A percentile compares a stretch with the other conserved stretches of the same genome.
Conservation (phyloP, 64 coral and sea anemone species). For the Acropora tenuis region DNA sequence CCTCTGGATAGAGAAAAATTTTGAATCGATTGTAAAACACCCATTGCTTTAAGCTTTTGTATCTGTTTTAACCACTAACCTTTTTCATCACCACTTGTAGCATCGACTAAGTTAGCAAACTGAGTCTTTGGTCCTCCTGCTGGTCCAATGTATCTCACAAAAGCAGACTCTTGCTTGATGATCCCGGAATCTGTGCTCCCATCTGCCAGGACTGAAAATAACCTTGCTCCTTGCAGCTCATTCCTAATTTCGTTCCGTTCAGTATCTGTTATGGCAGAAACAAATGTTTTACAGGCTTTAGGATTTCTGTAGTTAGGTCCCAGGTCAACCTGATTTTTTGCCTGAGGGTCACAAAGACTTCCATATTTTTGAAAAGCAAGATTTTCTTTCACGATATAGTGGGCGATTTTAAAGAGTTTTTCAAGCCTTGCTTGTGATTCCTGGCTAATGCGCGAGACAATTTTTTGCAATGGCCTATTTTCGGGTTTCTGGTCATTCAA, state of each 20-base stretch:
- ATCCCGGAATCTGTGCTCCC: constrained; percentile 43
- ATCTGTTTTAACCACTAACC: constrained; percentile 34
- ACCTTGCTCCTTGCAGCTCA: constrained; percentile 49
- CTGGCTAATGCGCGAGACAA: constrained; percentile 29
- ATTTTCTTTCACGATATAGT: constrained; percentile 56
- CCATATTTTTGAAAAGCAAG: constrained; percentile 49
- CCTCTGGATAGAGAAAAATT: constrained; percentile 16
- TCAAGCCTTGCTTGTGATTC: constrained; percentile 37
- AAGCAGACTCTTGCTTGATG: constrained; percentile 49
- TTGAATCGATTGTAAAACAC: constrained; percentile 20
- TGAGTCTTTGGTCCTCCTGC: constrained; percentile 35
- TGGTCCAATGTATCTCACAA: constrained; percentile 48
- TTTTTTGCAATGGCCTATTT: constrained; percentile 33
- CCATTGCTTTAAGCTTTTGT: constrained; percentile 16
- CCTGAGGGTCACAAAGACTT: constrained; percentile 54
- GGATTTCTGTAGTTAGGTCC: constrained; percentile 48
- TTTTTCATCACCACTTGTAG: constrained; percentile 30
- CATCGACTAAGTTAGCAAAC: constrained; percentile 42
- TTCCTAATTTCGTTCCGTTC: constrained; percentile 34
- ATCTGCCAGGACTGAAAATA: constrained; percentile 63
- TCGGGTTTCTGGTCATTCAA: constrained; percentile 46
- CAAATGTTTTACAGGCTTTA: constrained; percentile 34
- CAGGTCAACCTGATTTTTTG: constrained; percentile 48
- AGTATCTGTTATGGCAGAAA: constrained; percentile 37
- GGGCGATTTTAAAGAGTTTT: constrained; percentile 47